These are phyloP conservation scores for Synchiropus splendidus DNA, from an alignment of 2,113 vertebrate species.

Conservation along the genomic window DNA sequence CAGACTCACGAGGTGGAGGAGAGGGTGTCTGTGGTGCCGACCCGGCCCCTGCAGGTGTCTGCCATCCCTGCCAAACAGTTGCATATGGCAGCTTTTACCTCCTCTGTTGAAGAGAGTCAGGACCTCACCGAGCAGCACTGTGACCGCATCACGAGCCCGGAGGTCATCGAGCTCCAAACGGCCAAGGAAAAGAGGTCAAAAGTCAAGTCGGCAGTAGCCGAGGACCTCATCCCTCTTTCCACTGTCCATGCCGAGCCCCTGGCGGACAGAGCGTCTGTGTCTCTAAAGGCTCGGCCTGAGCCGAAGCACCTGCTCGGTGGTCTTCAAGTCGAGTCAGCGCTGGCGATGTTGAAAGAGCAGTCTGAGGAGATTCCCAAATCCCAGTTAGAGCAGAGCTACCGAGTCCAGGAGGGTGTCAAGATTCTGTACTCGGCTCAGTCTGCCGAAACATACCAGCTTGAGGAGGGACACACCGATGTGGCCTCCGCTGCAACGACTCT, in stretches of 20 bases:
- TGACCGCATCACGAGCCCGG: constrained; percentile 63
- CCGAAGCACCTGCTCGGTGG: constrained; percentile 59
- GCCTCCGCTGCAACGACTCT: constrained; percentile 41
- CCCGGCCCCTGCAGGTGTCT: constrained; percentile 38
- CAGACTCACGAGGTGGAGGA: constrained; percentile 64
- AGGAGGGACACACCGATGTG: constrained; percentile 55
- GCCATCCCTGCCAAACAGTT: constrained; percentile 54
- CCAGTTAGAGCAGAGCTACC: constrained; percentile 56
- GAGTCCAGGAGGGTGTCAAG: constrained; percentile 65
- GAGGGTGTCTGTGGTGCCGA: constrained; percentile 43
- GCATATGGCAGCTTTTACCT: constrained; percentile 60
- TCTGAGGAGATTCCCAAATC: constrained; percentile 47
- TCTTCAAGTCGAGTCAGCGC: constrained; percentile 58
- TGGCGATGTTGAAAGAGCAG: constrained; percentile 64
- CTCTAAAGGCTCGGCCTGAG: constrained; percentile 43
- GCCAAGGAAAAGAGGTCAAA: constrained; percentile 45
- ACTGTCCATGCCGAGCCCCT: constrained; percentile 51
- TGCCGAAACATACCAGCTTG: constrained; percentile 51
- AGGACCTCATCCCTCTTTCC: constrained; percentile 58
- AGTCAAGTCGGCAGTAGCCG: constrained; percentile 59
- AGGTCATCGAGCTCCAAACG: constrained; percentile 46
- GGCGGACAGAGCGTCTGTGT: constrained; percentile 25
- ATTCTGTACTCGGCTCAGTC: constrained; percentile 66
- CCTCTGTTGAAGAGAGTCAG: constrained; percentile 64
- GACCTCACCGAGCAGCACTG: constrained; percentile 70